Conservation (phyloP, 64 coral and sea anemone species). For the Actinia equina region DNA sequence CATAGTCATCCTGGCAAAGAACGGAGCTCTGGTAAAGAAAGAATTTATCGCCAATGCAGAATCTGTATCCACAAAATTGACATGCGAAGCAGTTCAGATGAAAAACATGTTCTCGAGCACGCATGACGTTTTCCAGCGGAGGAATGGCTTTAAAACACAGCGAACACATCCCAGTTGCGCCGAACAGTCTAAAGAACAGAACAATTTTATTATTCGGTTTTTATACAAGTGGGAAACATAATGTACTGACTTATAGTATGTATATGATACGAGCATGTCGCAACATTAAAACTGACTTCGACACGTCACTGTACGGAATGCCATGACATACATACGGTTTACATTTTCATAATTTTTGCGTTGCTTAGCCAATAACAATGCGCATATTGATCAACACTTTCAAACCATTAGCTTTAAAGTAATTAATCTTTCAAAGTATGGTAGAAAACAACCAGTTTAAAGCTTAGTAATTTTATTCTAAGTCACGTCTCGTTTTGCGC, state of each 20-base stretch:
- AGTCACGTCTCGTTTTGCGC: not conserved
- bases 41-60: conserved; percentile 87
- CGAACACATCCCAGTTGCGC: conserved; percentile 68
- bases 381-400: too few species aligned
- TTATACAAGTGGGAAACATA: too few species aligned
- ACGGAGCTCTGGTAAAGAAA: conserved; percentile 67
- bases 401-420: not conserved
- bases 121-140: conserved; percentile 89
- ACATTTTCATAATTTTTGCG: too few species aligned
- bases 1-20: conserved; percentile 80
- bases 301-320: too few species aligned
- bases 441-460: not conserved
- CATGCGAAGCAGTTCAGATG: conserved; percentile 87
- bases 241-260: too few species aligned
- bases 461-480: not conserved
- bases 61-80: conserved; percentile 73
- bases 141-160: conserved; percentile 74
- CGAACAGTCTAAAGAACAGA: conserved; percentile 58
- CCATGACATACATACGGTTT: too few species aligned
- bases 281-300: too few species aligned
- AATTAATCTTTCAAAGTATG: too few species aligned
- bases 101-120: conserved; percentile 70
- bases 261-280: too few species aligned
- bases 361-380: too few species aligned
- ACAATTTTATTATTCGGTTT: too few species aligned